Evolutionary conservation across 2,797 vertebrate species (phyloP).

Genomic region (Pogoniulus pusillus): DNA sequence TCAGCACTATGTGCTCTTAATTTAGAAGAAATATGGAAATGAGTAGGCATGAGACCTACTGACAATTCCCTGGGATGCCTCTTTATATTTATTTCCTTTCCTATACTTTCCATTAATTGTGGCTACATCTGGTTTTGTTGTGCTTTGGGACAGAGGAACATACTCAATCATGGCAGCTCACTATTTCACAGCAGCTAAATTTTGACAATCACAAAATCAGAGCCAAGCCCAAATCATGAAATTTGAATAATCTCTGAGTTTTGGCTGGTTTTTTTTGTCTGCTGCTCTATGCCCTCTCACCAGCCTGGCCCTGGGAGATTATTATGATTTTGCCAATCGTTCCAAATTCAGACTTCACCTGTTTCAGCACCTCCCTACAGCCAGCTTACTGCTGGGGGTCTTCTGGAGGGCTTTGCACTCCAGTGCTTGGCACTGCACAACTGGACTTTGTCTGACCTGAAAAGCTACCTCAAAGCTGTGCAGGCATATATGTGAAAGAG

Average conservation of each 20-base stretch:
- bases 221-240: not conserved
- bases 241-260: not conserved
- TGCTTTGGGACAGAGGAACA: not conserved
- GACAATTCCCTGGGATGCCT: not conserved
- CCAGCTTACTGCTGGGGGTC: not conserved
- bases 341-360: not conserved
- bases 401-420: not conserved
- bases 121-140: not conserved
- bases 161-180: not conserved
- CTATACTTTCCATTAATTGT: not conserved
- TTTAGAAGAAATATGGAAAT: not conserved
- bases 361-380: not conserved
- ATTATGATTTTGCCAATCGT: not conserved
- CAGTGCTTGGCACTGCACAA: not conserved
- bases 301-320: not conserved
- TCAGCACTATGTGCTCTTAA: not conserved
- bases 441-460: not conserved
- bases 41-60: not conserved
- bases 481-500: not conserved
- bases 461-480: not conserved
- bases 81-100: not conserved
- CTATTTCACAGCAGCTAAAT: not conserved
- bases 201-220: not conserved
- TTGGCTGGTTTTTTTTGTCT: not conserved
- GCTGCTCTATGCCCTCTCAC: not conserved